A percentile compares a stretch with the other conserved stretches of the same genome.
phyloP scores from a whole-genome alignment of 1,140 invertebrate species.

The Sycobia sp. region DNA sequence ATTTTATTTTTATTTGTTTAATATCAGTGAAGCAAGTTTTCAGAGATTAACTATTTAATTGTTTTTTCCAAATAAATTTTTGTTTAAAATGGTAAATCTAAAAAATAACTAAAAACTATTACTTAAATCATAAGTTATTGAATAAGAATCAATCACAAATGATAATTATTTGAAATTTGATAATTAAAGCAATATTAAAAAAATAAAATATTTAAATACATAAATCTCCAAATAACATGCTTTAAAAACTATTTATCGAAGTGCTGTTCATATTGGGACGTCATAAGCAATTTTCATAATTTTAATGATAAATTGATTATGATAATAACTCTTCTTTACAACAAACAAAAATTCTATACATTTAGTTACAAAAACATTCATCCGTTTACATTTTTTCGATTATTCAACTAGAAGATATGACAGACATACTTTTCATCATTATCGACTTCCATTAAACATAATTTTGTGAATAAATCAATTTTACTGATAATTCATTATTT shows the following conservation, averaged over 20 bases:
- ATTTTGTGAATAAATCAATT: no score
- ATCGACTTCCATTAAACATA: background rate
- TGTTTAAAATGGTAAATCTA: no score
- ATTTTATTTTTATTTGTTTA: background rate
- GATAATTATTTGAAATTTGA: no score
- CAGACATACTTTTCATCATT: conserved; percentile 9
- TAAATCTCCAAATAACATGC: background rate
- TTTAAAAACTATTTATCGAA: conserved; percentile 1
- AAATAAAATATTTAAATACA: background rate
- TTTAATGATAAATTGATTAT: background rate
- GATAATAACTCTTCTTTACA: conserved; percentile 4
- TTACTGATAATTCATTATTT: no score
- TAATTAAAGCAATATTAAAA: background rate
- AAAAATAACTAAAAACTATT: background rate
- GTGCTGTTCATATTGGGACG: background rate
- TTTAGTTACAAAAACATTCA: conserved; percentile 17
- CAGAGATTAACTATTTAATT: background rate
- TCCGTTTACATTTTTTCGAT: conserved; percentile 16
- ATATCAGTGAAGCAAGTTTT: background rate
- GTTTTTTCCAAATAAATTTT: background rate
- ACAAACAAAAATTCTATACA: conserved; percentile 5
- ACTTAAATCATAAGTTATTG: background rate
- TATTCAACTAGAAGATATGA: conserved; percentile 4
- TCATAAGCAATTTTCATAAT: background rate
- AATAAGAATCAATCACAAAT: no score